Conservation (phyloP, 2,888 invertebrate genomes). For the Cryptocephalus primarius region DNA sequence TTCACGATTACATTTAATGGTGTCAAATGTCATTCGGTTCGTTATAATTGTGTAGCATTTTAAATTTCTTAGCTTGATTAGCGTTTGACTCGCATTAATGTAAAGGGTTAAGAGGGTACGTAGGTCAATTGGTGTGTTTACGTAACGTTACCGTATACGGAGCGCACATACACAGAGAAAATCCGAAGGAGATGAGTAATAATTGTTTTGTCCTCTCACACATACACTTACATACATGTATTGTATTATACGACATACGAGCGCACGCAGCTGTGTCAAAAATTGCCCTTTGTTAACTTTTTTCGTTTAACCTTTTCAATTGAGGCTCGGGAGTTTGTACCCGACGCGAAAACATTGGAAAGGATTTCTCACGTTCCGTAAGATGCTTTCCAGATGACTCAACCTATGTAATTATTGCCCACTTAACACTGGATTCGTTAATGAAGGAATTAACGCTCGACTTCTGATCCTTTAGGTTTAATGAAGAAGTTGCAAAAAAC, state of each 20-base stretch:
- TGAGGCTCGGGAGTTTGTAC: slow-evolving; percentile 4
- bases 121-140: slow-evolving; percentile 29
- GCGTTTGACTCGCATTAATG: slow-evolving; percentile 29
- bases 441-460: no score
- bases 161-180: neutral
- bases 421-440: no score
- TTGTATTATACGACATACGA: no score
- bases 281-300: slow-evolving; percentile 23
- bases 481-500: no score
- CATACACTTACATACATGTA: no score
- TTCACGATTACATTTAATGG: slow-evolving; percentile 14
- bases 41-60: slow-evolving; percentile 20
- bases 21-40: slow-evolving; percentile 22
- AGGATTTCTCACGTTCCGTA: no score
- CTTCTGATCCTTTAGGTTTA: no score
- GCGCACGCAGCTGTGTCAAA: slow-evolving; percentile 16
- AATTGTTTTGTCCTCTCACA: slow-evolving; percentile 25
- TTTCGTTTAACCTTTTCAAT: slow-evolving; percentile 15
- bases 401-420: no score
- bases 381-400: no score
- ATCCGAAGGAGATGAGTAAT: slow-evolving; percentile 14
- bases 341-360: no score
- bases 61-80: slow-evolving; percentile 21
- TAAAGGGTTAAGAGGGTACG: slow-evolving; percentile 23
- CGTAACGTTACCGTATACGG: slow-evolving; percentile 21